Percentiles rank a stretch among this genome's conserved stretches.
These are phyloP conservation scores for Anagrus nilaparvatae DNA, from an alignment of 1,140 invertebrate genomes.

Conservation along the genomic window DNA sequence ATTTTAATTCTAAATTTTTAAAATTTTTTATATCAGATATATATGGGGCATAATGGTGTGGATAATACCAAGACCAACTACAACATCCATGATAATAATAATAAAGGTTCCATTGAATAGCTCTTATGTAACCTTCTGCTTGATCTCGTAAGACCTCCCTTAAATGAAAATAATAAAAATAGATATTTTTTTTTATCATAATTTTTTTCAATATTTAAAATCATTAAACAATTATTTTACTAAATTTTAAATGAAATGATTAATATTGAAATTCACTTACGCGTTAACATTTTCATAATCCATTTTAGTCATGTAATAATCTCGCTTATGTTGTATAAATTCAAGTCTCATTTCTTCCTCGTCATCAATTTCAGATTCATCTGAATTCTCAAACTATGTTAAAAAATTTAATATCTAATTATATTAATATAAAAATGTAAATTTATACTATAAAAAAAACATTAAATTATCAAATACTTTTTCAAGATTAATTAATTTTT, in stretches of 20 bases:
- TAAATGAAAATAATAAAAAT: constrained; percentile 18
- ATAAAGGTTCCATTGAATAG: constrained; percentile 91
- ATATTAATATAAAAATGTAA: constrained; percentile 1
- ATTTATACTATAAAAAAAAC: not conserved
- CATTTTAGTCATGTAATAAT: constrained; percentile 89
- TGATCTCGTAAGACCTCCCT: constrained; percentile 71
- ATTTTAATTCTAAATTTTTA: constrained; percentile 59
- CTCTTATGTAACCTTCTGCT: constrained; percentile 78
- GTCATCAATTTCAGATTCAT: constrained; percentile 27
- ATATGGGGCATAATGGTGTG: constrained; percentile 92
- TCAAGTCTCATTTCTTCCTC: constrained; percentile 51
- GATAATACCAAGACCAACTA: constrained; percentile 97
- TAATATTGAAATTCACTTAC: constrained; percentile 38
- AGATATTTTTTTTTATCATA: not conserved
- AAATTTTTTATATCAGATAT: constrained; percentile 88
- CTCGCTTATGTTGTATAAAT: constrained; percentile 76
- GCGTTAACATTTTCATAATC: constrained; percentile 62
- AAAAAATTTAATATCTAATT: constrained; percentile 15
- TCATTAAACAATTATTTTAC: not conserved
- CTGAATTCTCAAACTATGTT: constrained; percentile 38
- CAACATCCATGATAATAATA: constrained; percentile 96
- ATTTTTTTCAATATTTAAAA: not conserved
- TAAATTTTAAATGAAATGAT: not conserved
- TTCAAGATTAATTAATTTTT: constrained; percentile 19
- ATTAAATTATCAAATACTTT: constrained; percentile 4